Evolutionary conservation across 2,888 invertebrate genomes (phyloP).

Genomic region (Napeogenes sylphis): DNA sequence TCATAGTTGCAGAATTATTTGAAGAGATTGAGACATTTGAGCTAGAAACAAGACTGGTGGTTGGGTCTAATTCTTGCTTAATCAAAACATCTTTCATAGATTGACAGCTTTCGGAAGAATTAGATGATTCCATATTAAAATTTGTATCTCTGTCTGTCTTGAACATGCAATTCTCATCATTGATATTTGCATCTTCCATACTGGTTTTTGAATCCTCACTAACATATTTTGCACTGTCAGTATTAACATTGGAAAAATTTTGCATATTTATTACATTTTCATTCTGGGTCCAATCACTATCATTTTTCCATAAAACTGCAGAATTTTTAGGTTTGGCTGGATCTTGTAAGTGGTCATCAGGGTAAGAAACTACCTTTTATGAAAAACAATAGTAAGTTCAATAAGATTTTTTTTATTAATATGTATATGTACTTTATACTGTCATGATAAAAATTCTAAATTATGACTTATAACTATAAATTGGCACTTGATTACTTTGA

Average conservation of each 20-base stretch:
- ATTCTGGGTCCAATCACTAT: slow-evolving; percentile 60
- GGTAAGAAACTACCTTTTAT: slow-evolving; percentile 65
- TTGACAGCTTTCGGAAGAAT: slow-evolving; percentile 71
- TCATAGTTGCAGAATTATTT: slow-evolving; percentile 53
- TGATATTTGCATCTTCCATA: slow-evolving; percentile 67
- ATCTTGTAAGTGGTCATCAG: slow-evolving; percentile 67
- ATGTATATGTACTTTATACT: not conserved
- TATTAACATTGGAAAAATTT: slow-evolving; percentile 56
- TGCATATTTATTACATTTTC: slow-evolving; percentile 64
- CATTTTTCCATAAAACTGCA: slow-evolving; percentile 66
- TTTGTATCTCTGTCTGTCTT: slow-evolving; percentile 71
- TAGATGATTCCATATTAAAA: slow-evolving; percentile 72
- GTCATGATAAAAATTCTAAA: not conserved
- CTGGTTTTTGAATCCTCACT: slow-evolving; percentile 72
- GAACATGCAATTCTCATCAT: slow-evolving; percentile 70
- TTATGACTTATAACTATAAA: not conserved
- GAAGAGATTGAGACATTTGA: slow-evolving; percentile 49
- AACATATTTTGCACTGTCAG: slow-evolving; percentile 62
- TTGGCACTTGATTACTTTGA: not conserved
- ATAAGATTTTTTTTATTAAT: not conserved
- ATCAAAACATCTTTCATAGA: slow-evolving; percentile 63
- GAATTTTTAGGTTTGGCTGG: slow-evolving; percentile 70
- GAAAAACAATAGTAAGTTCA: slow-evolving; percentile 7
- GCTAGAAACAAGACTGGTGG: slow-evolving; percentile 54
- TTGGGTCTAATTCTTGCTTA: slow-evolving; percentile 58